Evolutionary conservation across 2,797 vertebrate species (phyloP).

Genomic region (Cynopterus sphinx): DNA sequence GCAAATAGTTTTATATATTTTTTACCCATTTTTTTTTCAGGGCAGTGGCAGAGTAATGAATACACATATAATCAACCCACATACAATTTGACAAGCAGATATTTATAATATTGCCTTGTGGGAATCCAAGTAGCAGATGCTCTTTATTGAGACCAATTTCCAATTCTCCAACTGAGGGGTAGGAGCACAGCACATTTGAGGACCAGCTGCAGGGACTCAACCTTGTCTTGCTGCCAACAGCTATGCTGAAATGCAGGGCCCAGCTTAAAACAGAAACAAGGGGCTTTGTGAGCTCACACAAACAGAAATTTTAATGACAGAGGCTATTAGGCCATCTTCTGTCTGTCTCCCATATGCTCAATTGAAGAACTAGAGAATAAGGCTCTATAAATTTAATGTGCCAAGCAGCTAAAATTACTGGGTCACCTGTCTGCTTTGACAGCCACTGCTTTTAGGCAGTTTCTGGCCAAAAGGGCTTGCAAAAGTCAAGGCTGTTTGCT

Average conservation of each 20-base stretch:
- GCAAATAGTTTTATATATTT: not conserved
- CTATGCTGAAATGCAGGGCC: constrained; percentile 42
- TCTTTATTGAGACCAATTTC: constrained; percentile 56
- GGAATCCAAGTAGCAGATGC: constrained; percentile 29
- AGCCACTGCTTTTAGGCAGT: not conserved
- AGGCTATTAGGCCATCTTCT: not conserved
- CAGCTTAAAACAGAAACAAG: constrained; percentile 68
- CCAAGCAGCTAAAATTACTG: constrained; percentile 61
- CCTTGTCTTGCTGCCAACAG: constrained; percentile 68
- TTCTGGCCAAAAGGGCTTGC: not conserved
- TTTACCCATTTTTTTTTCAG: not conserved
- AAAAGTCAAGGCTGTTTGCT: not conserved
- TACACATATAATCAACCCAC: constrained; percentile 17
- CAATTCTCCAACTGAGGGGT: not conserved
- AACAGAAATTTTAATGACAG: constrained; percentile 44
- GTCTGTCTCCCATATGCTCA: constrained; percentile 18
- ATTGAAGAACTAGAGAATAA: constrained; percentile 30
- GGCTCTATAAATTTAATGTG: constrained; percentile 38
- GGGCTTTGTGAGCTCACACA: constrained; percentile 43
- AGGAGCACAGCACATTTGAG: constrained; percentile 51
- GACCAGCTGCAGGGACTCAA: constrained; percentile 67
- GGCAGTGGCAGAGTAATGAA: not conserved
- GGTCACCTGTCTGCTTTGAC: constrained; percentile 2
- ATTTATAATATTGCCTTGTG: not conserved
- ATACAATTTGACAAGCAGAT: constrained; percentile 56